A percentile compares a stretch with the other conserved stretches of the same genome.
Evolutionary conservation across 2,797 vertebrate genomes (phyloP).

Genomic region (Salarias fasciatus): DNA sequence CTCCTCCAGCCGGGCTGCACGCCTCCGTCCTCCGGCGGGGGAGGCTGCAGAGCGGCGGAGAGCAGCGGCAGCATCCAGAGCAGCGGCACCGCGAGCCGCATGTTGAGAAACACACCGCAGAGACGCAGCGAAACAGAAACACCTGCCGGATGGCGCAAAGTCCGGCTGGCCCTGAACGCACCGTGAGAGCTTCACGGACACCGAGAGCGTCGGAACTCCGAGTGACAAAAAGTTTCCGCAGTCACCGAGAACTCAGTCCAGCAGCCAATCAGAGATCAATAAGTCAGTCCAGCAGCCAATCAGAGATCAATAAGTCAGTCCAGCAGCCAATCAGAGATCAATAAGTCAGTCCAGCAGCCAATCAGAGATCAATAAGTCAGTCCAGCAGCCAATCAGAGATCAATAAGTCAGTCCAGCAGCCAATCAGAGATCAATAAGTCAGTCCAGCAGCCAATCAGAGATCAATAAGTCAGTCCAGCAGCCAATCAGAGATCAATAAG

Average conservation of each 20-base stretch:
- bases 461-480: too few species aligned
- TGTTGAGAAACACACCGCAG: conserved; percentile 13
- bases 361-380: too few species aligned
- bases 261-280: background rate
- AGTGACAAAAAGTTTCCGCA: background rate
- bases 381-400: too few species aligned
- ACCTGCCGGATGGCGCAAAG: too few species aligned
- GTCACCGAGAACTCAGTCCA: conserved; percentile 31
- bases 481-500: too few species aligned
- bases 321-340: too few species aligned
- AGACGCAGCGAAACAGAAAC: too few species aligned
- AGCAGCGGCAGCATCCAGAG: conserved; percentile 49
- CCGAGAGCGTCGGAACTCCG: background rate
- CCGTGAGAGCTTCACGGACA: conserved; percentile 2
- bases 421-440: background rate
- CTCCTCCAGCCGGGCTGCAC: background rate
- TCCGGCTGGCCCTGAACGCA: too few species aligned
- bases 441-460: too few species aligned
- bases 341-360: too few species aligned
- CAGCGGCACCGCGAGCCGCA: conserved; percentile 47
- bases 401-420: too few species aligned
- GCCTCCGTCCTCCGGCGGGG: conserved; percentile 7
- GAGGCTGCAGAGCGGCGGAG: conserved; percentile 34
- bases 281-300: background rate
- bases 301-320: too few species aligned